Evolutionary conservation across 2,888 invertebrate genomes (phyloP).

Genomic region (Corythucha ciliata): DNA sequence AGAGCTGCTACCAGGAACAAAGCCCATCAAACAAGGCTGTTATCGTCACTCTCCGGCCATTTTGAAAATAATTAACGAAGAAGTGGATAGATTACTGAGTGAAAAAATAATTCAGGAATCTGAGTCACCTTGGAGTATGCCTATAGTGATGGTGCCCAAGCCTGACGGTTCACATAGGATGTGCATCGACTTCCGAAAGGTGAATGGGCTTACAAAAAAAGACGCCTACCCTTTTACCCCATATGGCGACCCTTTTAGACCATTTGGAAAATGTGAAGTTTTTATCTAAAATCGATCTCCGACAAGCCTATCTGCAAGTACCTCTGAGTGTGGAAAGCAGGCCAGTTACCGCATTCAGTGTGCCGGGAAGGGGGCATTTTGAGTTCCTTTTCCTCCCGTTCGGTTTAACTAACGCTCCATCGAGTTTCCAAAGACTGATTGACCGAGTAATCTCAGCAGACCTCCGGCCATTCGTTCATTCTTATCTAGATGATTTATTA

Average conservation of each 20-base stretch:
- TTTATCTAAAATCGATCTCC: slow-evolving; percentile 15
- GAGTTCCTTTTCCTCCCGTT: slow-evolving; percentile 33
- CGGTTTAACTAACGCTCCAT: slow-evolving; percentile 22
- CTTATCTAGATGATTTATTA: background rate
- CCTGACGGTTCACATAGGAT: slow-evolving; percentile 35
- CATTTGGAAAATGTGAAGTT: background rate
- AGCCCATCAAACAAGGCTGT: slow-evolving; percentile 16
- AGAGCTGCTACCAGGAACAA: too few relatives aligned
- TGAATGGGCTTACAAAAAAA: slow-evolving; percentile 35
- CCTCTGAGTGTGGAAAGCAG: slow-evolving; percentile 21
- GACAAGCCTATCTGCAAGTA: slow-evolving; percentile 18
- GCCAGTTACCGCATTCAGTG: slow-evolving; percentile 34
- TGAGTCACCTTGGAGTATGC: slow-evolving; percentile 12
- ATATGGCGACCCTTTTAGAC: slow-evolving; percentile 4
- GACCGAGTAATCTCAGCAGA: slow-evolving; percentile 13
- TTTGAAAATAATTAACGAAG: slow-evolving; percentile 3
- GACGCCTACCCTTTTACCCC: slow-evolving; percentile 17
- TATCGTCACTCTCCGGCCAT: slow-evolving; percentile 18
- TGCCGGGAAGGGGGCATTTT: slow-evolving; percentile 30
- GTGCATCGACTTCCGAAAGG: slow-evolving; percentile 41
- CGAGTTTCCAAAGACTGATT: slow-evolving; percentile 25
- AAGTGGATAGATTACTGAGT: slow-evolving; percentile 9
- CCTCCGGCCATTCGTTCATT: slow-evolving; percentile 3
- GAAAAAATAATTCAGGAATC: slow-evolving; percentile 4
- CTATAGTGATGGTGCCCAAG: slow-evolving; percentile 19